phyloP scores from a whole-genome alignment of 2,797 vertebrate genomes.

The Fundulus diaphanus region DNA sequence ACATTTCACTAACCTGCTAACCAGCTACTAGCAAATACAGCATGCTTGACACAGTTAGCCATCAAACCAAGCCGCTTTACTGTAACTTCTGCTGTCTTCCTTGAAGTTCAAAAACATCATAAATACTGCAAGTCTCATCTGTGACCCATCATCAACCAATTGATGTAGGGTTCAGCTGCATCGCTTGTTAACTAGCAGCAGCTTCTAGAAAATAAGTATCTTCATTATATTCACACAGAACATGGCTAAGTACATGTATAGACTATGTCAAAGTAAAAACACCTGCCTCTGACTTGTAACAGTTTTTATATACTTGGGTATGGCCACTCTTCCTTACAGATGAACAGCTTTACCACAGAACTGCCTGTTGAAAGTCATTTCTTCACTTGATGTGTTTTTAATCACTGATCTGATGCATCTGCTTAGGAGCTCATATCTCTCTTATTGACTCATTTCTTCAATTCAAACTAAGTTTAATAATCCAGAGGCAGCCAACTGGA shows the following conservation, averaged over 20 bases:
- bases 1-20: neutral
- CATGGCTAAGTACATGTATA: neutral
- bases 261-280: neutral
- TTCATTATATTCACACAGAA: neutral
- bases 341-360: neutral
- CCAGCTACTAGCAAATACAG: too few relatives aligned
- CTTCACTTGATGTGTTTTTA: slow-evolving; percentile 22
- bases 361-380: neutral
- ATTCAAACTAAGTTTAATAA: slow-evolving; percentile 31
- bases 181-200: neutral
- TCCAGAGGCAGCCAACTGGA: slow-evolving; percentile 23
- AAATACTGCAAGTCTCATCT: neutral
- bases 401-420: slow-evolving; percentile 35
- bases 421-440: slow-evolving; percentile 18
- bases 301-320: neutral
- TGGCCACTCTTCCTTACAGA: neutral
- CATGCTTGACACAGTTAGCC: neutral
- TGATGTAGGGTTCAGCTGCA: neutral
- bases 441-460: slow-evolving; percentile 42
- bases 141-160: neutral
- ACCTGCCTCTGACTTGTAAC: neutral
- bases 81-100: neutral
- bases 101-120: neutral
- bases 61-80: neutral
- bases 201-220: neutral